Percentiles rank a stretch among this genome's conserved stretches.
Evolutionary conservation across 2,113 vertebrate genomes (phyloP).

Genomic region (Ammodytes dubius): DNA sequence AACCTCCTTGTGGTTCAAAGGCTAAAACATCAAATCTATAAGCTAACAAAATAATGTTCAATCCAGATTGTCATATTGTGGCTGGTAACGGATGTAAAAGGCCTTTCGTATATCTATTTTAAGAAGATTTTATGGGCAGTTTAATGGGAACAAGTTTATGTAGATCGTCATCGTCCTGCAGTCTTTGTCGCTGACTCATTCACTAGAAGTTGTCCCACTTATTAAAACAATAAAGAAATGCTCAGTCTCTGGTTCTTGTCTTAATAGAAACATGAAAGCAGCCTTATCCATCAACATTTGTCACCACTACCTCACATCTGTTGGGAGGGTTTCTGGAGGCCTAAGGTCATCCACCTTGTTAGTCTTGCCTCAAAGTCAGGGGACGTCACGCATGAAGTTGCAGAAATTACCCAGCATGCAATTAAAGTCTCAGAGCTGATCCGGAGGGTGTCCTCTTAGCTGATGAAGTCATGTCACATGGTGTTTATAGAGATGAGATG

Average conservation of each 20-base stretch:
- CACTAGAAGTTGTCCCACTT: background rate
- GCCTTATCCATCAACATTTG: background rate
- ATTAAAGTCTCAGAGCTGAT: constrained; percentile 54
- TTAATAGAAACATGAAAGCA: constrained; percentile 7
- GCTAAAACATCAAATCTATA: constrained; percentile 26
- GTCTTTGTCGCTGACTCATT: constrained; percentile 14
- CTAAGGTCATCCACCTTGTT: constrained; percentile 39
- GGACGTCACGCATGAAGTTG: constrained; percentile 22
- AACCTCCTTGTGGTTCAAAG: constrained; percentile 1
- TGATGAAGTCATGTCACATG: constrained; percentile 71
- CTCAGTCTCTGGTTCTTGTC: background rate
- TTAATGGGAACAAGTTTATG: constrained; percentile 2
- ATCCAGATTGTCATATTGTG: background rate
- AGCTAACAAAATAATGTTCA: background rate
- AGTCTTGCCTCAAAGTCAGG: background rate
- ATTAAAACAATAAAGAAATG: background rate
- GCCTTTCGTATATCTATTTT: background rate
- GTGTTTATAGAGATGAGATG: constrained; percentile 57
- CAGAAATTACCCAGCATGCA: constrained; percentile 36
- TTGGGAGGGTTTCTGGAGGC: background rate
- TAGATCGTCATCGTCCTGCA: background rate
- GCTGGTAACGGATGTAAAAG: background rate
- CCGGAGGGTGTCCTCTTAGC: constrained; percentile 54
- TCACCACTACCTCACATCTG: constrained; percentile 8
- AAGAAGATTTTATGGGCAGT: background rate